A percentile compares a stretch with the other conserved stretches of the same genome.
Evolutionary conservation across 2,797 vertebrate genomes (phyloP).

Genomic region (Hyperoplus lanceolatus): DNA sequence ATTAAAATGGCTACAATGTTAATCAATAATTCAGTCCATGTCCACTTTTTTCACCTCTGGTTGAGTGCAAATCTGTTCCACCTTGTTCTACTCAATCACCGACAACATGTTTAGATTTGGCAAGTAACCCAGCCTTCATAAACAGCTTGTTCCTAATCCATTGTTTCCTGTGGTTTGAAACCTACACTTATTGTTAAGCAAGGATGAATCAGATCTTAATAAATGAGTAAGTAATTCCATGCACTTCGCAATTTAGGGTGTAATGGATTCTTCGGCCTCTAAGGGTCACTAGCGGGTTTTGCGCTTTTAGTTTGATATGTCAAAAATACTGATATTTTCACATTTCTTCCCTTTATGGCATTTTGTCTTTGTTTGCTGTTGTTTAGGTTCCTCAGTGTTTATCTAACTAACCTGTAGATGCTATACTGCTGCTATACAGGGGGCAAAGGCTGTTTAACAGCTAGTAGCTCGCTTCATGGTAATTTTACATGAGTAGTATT

Average conservation of each 20-base stretch:
- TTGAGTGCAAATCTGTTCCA: slow-evolving; percentile 18
- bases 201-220: too few relatives aligned
- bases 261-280: not conserved
- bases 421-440: not conserved
- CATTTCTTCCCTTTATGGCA: not conserved
- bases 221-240: not conserved
- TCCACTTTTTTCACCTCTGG: slow-evolving; percentile 25
- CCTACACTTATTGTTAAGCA: too few relatives aligned
- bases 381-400: not conserved
- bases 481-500: not conserved
- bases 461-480: not conserved
- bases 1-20: slow-evolving; percentile 39
- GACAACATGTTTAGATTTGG: too few relatives aligned
- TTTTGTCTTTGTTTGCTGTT: not conserved
- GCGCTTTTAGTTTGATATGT: not conserved
- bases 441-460: not conserved
- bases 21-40: slow-evolving; percentile 40
- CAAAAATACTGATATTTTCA: not conserved
- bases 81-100: slow-evolving; percentile 22
- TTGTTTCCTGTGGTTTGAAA: too few relatives aligned
- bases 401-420: not conserved
- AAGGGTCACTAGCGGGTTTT: not conserved
- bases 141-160: too few relatives aligned
- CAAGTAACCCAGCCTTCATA: not conserved
- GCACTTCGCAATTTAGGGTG: not conserved